These are phyloP conservation scores for Sander vitreus DNA, from an alignment of 2,113 vertebrate genomes.

Conservation along the genomic window DNA sequence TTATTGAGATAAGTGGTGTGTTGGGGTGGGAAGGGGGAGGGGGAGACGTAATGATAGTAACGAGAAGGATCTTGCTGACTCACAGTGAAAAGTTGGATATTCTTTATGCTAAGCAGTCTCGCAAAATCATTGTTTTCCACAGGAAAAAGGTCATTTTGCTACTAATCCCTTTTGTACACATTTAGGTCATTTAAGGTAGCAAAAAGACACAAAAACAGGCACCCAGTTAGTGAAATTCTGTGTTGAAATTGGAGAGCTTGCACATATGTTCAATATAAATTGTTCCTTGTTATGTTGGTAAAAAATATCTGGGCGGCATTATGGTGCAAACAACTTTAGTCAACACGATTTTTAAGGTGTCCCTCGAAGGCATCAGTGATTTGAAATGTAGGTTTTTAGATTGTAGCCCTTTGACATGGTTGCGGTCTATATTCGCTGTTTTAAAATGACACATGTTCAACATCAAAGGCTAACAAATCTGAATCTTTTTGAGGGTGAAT, in stretches of 20 bases:
- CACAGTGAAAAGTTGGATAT: slow-evolving; percentile 4
- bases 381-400: background rate
- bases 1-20: slow-evolving; percentile 32
- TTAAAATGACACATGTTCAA: slow-evolving; percentile 45
- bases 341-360: background rate
- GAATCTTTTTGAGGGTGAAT: slow-evolving; percentile 38
- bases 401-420: background rate
- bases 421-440: background rate
- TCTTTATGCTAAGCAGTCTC: slow-evolving; percentile 8
- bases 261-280: background rate
- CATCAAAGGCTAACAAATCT: slow-evolving; percentile 39
- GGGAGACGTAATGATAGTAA: background rate
- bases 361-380: background rate
- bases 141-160: background rate
- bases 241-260: background rate
- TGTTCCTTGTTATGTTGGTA: background rate
- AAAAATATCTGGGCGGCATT: background rate
- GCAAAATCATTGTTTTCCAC: slow-evolving; percentile 2
- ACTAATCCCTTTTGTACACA: background rate
- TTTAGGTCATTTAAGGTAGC: background rate
- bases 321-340: background rate
- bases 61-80: slow-evolving; percentile 42
- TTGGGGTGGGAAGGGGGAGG: background rate
- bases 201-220: background rate
- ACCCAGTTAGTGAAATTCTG: background rate